phyloP scores from a whole-genome alignment of 2,888 invertebrate species.

The Oithona nana region DNA sequence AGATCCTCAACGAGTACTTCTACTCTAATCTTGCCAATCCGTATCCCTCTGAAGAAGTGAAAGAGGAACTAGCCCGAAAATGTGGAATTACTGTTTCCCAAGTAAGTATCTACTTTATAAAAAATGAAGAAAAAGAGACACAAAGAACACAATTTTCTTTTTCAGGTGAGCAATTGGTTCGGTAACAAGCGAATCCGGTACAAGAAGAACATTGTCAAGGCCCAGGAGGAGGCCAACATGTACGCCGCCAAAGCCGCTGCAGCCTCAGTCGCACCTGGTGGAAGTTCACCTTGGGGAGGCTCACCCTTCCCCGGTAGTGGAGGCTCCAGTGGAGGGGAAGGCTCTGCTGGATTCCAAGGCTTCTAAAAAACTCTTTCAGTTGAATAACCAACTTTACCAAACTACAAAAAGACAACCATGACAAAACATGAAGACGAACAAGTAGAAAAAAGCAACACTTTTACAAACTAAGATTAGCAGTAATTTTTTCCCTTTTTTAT shows the following conservation, averaged over 20 bases:
- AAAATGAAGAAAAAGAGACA: too few species aligned
- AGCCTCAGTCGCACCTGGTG: constrained; percentile 14
- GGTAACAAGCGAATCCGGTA: constrained; percentile 41
- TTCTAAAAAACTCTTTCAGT: background rate
- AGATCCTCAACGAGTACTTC: constrained; percentile 98
- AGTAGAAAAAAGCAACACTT: too few species aligned
- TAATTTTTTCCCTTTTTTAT: background rate
- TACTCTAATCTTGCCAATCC: constrained; percentile 99
- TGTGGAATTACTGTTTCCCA: constrained; percentile 95
- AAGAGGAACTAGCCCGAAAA: constrained; percentile 95
- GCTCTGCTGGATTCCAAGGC: background rate
- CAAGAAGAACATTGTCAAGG: constrained; percentile 41
- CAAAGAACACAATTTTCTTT: background rate
- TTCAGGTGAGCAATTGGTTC: constrained; percentile 39
- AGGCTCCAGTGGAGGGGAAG: background rate
- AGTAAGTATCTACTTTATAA: constrained; percentile 38
- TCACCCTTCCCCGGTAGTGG: constrained; percentile 9
- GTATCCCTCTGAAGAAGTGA: constrained; percentile 98
- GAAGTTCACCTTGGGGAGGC: constrained; percentile 15
- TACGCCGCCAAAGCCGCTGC: constrained; percentile 37
- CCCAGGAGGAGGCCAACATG: constrained; percentile 40
- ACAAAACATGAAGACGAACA: too few species aligned
- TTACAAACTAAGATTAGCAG: background rate
- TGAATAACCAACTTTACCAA: background rate
- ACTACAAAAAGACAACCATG: too few species aligned